A percentile compares a stretch with the other conserved stretches of the same genome.
Evolutionary conservation across 2,888 invertebrate genomes (phyloP).

Genomic region (Incurvaria masculella): DNA sequence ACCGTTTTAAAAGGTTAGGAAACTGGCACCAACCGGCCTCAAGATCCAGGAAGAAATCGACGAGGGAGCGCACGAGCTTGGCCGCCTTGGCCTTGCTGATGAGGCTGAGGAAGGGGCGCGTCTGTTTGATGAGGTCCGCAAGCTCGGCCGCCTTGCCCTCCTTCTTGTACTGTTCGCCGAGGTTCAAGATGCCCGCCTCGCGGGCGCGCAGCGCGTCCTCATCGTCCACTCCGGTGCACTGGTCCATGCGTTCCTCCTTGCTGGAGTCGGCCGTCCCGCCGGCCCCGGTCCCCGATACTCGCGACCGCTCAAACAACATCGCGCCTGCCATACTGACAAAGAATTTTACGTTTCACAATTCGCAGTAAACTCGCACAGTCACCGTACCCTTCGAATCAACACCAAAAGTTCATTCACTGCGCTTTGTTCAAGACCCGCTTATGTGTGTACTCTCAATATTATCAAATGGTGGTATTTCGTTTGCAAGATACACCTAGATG

Average conservation of each 20-base stretch:
- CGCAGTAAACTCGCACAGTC: constrained; percentile 35
- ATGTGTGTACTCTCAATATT: too few species aligned
- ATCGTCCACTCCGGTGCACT: constrained; percentile 74
- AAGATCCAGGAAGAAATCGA: constrained; percentile 96
- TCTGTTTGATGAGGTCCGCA: constrained; percentile 90
- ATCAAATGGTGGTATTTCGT: too few species aligned
- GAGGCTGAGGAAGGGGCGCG: constrained; percentile 89
- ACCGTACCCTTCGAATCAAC: constrained; percentile 13
- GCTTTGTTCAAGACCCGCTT: neutral
- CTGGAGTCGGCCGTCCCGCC: constrained; percentile 72
- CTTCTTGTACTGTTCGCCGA: constrained; percentile 89
- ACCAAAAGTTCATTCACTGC: neutral
- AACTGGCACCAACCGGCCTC: constrained; percentile 60
- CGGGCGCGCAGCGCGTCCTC: constrained; percentile 89
- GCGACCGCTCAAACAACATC: constrained; percentile 84
- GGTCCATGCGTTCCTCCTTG: constrained; percentile 75
- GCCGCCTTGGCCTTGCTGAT: constrained; percentile 99
- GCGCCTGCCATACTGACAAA: constrained; percentile 77
- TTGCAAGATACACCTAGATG: too few species aligned
- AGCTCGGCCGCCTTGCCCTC: constrained; percentile 91
- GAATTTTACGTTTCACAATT: constrained; percentile 25
- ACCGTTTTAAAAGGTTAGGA: too few species aligned
- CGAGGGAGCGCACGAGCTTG: constrained; percentile 93
- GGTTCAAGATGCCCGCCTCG: constrained; percentile 90
- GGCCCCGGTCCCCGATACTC: constrained; percentile 70